Percentiles rank a stretch among this genome's conserved stretches.
Evolutionary conservation across 2,888 invertebrate species (phyloP).

Genomic region (Conistra vaccinii): DNA sequence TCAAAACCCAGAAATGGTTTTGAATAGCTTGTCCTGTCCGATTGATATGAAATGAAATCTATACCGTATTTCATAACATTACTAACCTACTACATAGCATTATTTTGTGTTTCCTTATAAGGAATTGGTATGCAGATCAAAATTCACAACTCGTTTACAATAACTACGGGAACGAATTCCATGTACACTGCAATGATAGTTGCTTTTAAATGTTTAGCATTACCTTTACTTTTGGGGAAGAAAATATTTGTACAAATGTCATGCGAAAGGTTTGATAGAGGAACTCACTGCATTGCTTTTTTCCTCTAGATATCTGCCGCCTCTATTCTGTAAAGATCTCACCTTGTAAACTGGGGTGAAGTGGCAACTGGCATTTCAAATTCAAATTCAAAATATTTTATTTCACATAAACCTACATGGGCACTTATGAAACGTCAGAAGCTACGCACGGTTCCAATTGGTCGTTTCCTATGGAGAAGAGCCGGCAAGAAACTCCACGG

Average conservation of each 20-base stretch:
- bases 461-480: too few relatives aligned
- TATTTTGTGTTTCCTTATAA: not conserved
- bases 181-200: not conserved
- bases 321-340: not conserved
- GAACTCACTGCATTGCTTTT: not conserved
- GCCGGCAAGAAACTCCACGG: too few relatives aligned
- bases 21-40: not conserved
- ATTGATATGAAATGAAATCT: slow-evolving; percentile 17
- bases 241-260: not conserved
- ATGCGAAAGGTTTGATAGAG: not conserved
- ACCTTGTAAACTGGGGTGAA: not conserved
- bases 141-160: not conserved
- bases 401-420: too few relatives aligned
- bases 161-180: not conserved
- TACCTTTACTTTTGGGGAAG: not conserved
- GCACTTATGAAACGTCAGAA: too few relatives aligned
- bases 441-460: too few relatives aligned
- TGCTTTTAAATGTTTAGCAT: not conserved
- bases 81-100: not conserved
- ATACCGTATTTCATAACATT: not conserved
- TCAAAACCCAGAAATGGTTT: not conserved
- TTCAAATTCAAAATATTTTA: too few relatives aligned
- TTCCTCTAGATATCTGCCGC: not conserved
- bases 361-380: too few relatives aligned
- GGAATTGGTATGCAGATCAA: not conserved